Percentiles rank a stretch among this genome's conserved stretches.
These are phyloP conservation scores for Glaucopsyche alexis DNA, from an alignment of 2,888 invertebrate genomes.

Conservation along the genomic window DNA sequence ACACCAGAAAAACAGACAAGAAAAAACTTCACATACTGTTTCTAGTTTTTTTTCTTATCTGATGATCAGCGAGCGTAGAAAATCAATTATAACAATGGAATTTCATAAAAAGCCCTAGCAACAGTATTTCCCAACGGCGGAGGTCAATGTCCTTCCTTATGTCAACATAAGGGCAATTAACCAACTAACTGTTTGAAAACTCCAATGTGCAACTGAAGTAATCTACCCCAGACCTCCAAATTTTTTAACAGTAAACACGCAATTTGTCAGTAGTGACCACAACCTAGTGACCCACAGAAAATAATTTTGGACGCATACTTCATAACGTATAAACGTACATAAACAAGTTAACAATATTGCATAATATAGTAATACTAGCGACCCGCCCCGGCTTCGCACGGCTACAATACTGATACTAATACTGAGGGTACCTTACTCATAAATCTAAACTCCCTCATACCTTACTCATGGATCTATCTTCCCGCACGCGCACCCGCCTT, in stretches of 20 bases:
- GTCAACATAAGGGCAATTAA: neutral
- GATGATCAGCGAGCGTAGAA: neutral
- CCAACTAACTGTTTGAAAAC: no score
- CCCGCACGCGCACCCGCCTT: no score
- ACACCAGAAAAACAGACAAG: neutral
- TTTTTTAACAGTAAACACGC: neutral
- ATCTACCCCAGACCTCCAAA: neutral
- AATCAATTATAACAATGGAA: slow-evolving; percentile 7
- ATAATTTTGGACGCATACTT: no score
- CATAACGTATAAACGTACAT: no score
- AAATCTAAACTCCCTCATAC: no score
- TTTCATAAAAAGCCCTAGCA: slow-evolving; percentile 12
- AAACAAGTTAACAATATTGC: no score
- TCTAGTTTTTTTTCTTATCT: neutral
- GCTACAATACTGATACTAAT: no score
- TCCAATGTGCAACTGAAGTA: neutral
- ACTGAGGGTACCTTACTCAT: no score
- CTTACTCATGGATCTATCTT: no score
- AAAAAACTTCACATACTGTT: neutral
- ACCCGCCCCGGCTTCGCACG: no score
- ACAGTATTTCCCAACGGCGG: neutral
- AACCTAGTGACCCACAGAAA: neutral
- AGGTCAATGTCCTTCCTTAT: neutral
- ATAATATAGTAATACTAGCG: no score
- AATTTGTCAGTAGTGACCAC: neutral